phyloP scores from a whole-genome alignment of 2,797 vertebrate genomes.

The Megalops cyprinoides region DNA sequence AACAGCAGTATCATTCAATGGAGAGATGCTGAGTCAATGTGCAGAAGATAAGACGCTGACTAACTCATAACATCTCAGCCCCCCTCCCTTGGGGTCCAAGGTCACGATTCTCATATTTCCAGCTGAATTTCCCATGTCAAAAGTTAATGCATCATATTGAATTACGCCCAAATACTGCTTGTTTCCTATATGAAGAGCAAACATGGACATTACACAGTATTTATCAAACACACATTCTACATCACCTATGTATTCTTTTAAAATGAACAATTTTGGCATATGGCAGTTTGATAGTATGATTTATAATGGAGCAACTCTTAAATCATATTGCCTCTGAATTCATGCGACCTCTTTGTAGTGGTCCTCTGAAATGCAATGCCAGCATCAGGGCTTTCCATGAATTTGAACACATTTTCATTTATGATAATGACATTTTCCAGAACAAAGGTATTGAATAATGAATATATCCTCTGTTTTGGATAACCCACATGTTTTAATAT shows the following conservation, averaged over 20 bases:
- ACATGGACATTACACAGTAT: not conserved
- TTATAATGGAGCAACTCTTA: not conserved
- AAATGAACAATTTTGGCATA: slow-evolving; percentile 5
- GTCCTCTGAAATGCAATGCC: not conserved
- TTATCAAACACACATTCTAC: slow-evolving; percentile 11
- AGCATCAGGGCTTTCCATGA: not conserved
- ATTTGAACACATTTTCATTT: slow-evolving; percentile 32
- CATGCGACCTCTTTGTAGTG: slow-evolving; percentile 10
- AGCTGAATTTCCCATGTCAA: too few species aligned
- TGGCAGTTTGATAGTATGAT: slow-evolving; percentile 19
- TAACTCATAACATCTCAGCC: too few species aligned
- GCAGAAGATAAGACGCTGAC: too few species aligned
- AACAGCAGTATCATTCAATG: too few species aligned
- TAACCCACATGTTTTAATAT: slow-evolving; percentile 42
- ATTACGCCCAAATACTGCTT: not conserved
- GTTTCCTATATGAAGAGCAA: too few species aligned
- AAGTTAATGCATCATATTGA: not conserved
- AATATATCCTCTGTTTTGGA: slow-evolving; percentile 46
- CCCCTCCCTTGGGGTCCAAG: too few species aligned
- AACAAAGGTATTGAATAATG: slow-evolving; percentile 55
- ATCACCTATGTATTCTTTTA: slow-evolving; percentile 1
- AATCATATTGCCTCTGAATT: not conserved
- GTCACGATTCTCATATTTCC: too few species aligned
- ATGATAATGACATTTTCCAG: slow-evolving; percentile 48
- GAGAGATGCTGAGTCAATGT: too few species aligned